Evolutionary conservation across 2,797 vertebrate genomes (phyloP).

Genomic region (Denticeps clupeoides): DNA sequence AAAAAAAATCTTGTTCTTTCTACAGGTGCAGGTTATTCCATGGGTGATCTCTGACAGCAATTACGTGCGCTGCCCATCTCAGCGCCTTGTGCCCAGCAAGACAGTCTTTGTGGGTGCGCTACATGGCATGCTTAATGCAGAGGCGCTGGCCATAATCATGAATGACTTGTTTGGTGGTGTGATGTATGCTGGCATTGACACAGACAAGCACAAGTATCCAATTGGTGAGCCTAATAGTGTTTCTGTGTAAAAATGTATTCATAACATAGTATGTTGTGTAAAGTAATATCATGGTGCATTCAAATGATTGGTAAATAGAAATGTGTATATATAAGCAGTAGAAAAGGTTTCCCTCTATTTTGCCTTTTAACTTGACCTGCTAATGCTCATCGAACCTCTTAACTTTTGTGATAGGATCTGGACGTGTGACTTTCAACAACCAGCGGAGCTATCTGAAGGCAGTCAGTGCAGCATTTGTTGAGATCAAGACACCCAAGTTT

Average conservation of each 20-base stretch:
- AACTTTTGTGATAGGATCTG: constrained; percentile 68
- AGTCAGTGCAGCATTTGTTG: constrained; percentile 90
- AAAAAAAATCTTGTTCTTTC: neutral
- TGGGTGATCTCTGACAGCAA: constrained; percentile 98
- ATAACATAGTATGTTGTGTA: too few relatives aligned
- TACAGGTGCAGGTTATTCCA: constrained; percentile 93
- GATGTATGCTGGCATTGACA: constrained; percentile 95
- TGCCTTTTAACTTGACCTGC: too few relatives aligned
- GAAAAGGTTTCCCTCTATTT: too few relatives aligned
- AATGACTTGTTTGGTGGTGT: constrained; percentile 92
- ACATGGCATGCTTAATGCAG: constrained; percentile 93
- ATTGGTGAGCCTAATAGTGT: too few relatives aligned
- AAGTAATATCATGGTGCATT: neutral
- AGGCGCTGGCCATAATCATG: constrained; percentile 91
- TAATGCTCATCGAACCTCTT: neutral
- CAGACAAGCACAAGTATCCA: constrained; percentile 98
- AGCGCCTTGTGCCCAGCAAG: constrained; percentile 89
- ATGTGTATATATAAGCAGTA: too few relatives aligned
- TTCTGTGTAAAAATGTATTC: too few relatives aligned
- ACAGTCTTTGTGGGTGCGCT: constrained; percentile 95
- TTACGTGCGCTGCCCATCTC: constrained; percentile 87
- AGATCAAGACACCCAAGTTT: constrained; percentile 98
- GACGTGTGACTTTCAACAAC: constrained; percentile 97
- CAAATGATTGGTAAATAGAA: too few relatives aligned
- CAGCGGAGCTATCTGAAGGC: constrained; percentile 96